Conservation (phyloP, 2,113 vertebrate genomes). For the Corydoras sp. region DNA sequence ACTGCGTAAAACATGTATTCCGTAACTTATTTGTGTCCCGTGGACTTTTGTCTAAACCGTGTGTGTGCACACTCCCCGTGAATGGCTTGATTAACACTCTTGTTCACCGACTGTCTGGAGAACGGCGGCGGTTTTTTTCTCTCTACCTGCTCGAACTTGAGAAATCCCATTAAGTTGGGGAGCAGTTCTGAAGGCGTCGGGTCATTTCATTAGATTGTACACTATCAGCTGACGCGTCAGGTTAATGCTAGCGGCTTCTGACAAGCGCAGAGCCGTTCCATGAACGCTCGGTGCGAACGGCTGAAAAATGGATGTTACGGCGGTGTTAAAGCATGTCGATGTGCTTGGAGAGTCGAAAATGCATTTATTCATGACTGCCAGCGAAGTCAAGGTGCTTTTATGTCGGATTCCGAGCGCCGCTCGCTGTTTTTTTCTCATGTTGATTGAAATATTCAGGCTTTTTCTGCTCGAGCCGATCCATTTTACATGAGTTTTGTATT, state of each 20-base stretch:
- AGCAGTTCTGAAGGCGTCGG: too few species aligned
- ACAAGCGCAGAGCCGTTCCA: not conserved
- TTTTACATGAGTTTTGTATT: conserved; percentile 13
- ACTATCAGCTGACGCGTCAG: not conserved
- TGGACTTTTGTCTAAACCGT: too few species aligned
- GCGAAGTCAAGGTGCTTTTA: not conserved
- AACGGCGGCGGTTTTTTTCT: too few species aligned
- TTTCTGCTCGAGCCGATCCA: conserved; percentile 9
- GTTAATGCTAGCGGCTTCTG: not conserved
- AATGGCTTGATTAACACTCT: too few species aligned
- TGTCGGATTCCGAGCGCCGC: not conserved
- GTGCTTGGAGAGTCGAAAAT: not conserved
- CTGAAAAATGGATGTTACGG: conserved; percentile 9
- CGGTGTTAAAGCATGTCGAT: not conserved
- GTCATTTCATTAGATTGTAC: too few species aligned
- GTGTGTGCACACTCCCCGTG: too few species aligned
- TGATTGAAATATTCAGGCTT: conserved; percentile 27
- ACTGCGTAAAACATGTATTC: too few species aligned
- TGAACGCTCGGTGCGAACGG: not conserved
- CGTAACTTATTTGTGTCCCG: too few species aligned
- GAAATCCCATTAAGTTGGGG: too few species aligned
- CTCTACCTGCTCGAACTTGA: too few species aligned
- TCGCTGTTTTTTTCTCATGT: not conserved
- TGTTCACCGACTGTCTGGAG: too few species aligned
- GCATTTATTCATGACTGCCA: conserved; percentile 10